Base-by-base conservation (phyloP, 1,140 invertebrate genomes). In the Ostrea edulis region DNA sequence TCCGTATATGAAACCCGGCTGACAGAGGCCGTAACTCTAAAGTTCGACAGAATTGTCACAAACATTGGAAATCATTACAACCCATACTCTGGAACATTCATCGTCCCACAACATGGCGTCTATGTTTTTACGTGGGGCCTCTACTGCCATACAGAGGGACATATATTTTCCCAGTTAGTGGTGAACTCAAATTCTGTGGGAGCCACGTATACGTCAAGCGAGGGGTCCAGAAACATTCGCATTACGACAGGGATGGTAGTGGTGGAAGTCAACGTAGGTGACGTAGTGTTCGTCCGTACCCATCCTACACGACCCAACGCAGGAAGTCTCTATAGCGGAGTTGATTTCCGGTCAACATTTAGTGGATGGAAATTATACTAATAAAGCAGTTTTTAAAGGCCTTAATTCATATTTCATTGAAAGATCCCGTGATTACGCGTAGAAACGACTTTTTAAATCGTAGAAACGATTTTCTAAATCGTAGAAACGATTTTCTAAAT, bases 31-130 rank as follows among this genome's bases (percentile, higher is more conserved):
- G 11, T 25, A 25, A 85, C 58, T n/a, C 35, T 85, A 35, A 22
- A 62, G 25, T 85, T 85, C 22, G 84, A 85, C 29, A 85, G 9
- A 29, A 62, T 85, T 20, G 55, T 85, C 17, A 85, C 84, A 20
- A 85, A 85, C 29, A 58, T 85, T n/a, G 84, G 84, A 11, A n/a
- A 12, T 29, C 84, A 85, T 20, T 85, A 85, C 54, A 85, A 85
- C 14, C 25, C 53, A 9, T 14, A 85, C 53, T 54, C 53, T 85
- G 84, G 84, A 55, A 8, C 25, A 11, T 85, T 85, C 54, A 62
- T 17, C 2, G 53, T 22, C 11, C 84, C 84, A 54, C 51, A 54
- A 0, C 29, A 44, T 12, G 84, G 84, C 20, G 12, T 58, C n/a
- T 85, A 85, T 44, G 58, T 58, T 20, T 85, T 85, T 44, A 11